Conservation (phyloP, 2,113 vertebrate species). For the Phylloscopus whistleri region DNA sequence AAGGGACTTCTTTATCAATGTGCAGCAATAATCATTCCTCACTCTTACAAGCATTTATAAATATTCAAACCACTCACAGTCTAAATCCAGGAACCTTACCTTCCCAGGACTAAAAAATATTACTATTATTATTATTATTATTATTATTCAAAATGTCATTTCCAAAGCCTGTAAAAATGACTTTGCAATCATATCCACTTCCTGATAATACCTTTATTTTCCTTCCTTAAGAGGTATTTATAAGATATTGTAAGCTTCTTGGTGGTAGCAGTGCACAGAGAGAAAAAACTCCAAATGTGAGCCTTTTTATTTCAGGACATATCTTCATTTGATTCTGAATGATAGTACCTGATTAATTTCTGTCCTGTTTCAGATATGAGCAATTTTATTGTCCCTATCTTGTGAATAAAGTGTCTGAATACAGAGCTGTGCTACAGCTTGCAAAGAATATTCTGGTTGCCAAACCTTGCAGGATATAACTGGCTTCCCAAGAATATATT, state of each 20-base stretch:
- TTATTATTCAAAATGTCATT: not conserved
- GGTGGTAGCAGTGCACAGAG: not conserved
- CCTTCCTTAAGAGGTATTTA: not conserved
- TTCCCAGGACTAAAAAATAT: not conserved
- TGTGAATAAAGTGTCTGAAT: not conserved
- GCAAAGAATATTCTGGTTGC: not conserved
- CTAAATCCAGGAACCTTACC: not conserved
- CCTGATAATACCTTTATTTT: not conserved
- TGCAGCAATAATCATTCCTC: slow-evolving; percentile 5
- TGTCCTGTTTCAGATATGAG: not conserved
- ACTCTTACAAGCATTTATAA: not conserved
- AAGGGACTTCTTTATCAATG: not conserved
- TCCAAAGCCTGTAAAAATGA: not conserved
- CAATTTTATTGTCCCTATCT: not conserved
- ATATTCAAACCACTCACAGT: not conserved
- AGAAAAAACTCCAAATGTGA: not conserved
- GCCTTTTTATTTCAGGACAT: not conserved
- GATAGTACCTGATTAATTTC: not conserved
- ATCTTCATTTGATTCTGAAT: not conserved
- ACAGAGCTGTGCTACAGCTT: not conserved
- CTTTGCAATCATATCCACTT: not conserved
- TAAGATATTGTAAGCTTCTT: not conserved
- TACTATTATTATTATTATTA: not conserved
- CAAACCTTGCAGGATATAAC: not conserved
- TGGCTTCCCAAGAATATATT: not conserved